Conservation (phyloP, 2,888 invertebrate genomes). For the Lucinisca nassula region DNA sequence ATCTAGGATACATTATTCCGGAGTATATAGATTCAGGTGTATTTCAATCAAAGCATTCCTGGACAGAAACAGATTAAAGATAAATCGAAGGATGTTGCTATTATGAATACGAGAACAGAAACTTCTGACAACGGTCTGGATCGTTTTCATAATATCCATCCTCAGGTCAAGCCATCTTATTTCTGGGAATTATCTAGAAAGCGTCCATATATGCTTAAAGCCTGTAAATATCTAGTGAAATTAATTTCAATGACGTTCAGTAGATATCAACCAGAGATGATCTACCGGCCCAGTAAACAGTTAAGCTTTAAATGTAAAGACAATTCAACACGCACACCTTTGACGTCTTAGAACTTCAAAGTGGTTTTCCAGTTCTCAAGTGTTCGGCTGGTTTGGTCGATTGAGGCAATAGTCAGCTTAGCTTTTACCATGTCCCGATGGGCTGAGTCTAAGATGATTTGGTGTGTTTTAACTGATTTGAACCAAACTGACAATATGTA, state of each 20-base stretch:
- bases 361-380: no score
- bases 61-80: neutral
- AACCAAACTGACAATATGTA: no score
- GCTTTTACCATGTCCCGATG: no score
- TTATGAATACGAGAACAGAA: neutral
- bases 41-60: neutral
- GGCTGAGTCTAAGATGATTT: no score
- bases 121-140: neutral
- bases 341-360: no score
- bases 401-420: no score
- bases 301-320: no score
- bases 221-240: neutral
- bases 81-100: neutral
- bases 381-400: no score
- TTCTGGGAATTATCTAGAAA: neutral
- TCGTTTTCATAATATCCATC: neutral
- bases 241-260: neutral
- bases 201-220: neutral
- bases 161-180: neutral
- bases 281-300: no score
- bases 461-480: no score
- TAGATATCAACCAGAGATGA: neutral
- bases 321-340: no score
- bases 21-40: no score
- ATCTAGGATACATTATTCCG: neutral